Percentiles rank a stretch among this genome's conserved stretches.
Conservation (phyloP, 2,888 invertebrate species). For the Clostera curtula region DNA sequence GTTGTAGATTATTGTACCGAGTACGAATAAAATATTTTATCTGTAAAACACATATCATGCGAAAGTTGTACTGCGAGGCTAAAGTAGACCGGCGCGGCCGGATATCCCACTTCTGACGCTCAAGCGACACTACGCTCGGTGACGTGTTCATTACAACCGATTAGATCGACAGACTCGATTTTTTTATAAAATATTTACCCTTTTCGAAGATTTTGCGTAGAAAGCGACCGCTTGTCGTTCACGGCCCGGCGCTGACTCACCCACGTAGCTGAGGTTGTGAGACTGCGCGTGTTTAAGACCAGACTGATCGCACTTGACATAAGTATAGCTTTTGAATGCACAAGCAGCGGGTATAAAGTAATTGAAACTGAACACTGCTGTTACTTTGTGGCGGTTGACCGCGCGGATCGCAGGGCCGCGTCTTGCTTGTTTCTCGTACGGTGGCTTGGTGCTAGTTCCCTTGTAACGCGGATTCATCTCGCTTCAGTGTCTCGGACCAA, state of each 20-base stretch:
- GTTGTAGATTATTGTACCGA: slow-evolving; percentile 61
- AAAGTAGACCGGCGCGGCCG: slow-evolving; percentile 46
- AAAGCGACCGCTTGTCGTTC: too few species aligned
- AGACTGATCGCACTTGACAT: too few species aligned
- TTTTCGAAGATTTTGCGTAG: slow-evolving; percentile 59
- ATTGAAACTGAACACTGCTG: too few species aligned
- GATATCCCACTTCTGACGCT: slow-evolving; percentile 32
- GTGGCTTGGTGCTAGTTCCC: slow-evolving; percentile 71
- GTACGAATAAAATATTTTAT: slow-evolving; percentile 55
- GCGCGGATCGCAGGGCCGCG: slow-evolving; percentile 40
- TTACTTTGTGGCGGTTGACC: too few species aligned
- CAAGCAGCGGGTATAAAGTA: too few species aligned
- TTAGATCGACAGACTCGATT: slow-evolving; percentile 46
- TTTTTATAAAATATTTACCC: slow-evolving; percentile 62
- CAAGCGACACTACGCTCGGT: slow-evolving; percentile 39
- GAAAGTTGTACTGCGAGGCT: slow-evolving; percentile 61
- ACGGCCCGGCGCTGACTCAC: too few species aligned
- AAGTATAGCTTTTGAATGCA: too few species aligned
- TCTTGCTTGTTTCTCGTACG: slow-evolving; percentile 41
- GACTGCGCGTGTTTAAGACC: too few species aligned
- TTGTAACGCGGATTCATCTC: slow-evolving; percentile 54
- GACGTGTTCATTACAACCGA: slow-evolving; percentile 39
- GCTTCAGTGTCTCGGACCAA: slow-evolving; percentile 75
- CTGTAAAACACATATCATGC: slow-evolving; percentile 70
- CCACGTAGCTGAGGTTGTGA: too few species aligned